A percentile compares a stretch with the other conserved stretches of the same genome.
phyloP scores from a whole-genome alignment of 92 coral and sea anemone genomes.

The Umimayanthus kanabou region DNA sequence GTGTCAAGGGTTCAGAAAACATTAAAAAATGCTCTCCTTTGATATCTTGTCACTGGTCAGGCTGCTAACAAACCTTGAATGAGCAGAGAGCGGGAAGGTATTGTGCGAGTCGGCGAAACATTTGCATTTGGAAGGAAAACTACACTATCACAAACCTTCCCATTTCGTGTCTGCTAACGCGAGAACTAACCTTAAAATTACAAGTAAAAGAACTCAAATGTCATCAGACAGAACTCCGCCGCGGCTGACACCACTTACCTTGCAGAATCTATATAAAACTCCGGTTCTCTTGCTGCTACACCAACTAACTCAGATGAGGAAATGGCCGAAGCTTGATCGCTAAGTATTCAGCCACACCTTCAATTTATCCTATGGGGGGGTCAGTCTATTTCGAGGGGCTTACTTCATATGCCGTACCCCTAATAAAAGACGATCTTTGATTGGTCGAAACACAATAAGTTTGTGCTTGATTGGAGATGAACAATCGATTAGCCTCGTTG shows the following conservation, averaged over 20 bases:
- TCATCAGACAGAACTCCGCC: constrained; percentile 1
- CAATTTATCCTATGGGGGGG: constrained; percentile 98
- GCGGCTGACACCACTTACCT: constrained; percentile 22
- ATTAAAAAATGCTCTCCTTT: not conserved
- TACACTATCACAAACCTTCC: constrained; percentile 2
- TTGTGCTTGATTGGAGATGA: constrained; percentile 58
- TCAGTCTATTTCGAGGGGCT: constrained; percentile 72
- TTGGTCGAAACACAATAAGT: constrained; percentile 73
- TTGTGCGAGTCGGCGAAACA: constrained; percentile 47
- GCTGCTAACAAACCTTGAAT: constrained; percentile 36
- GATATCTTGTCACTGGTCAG: not conserved
- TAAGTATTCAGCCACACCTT: constrained; percentile 92
- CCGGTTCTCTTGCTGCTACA: constrained; percentile 42
- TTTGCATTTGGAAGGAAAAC: constrained; percentile 38
- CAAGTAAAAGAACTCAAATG: not conserved
- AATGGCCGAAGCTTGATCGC: constrained; percentile 89
- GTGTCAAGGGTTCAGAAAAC: not conserved
- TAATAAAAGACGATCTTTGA: constrained; percentile 47
- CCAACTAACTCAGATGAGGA: constrained; percentile 80
- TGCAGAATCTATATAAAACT: constrained; percentile 9
- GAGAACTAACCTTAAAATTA: constrained; percentile 7
- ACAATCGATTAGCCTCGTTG: constrained; percentile 52
- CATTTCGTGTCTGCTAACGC: not conserved
- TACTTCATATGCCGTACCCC: constrained; percentile 68
- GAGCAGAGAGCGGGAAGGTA: constrained; percentile 46